Evolutionary conservation across 2,888 invertebrate genomes (phyloP).

Genomic region (Tanypteryx hageni): DNA sequence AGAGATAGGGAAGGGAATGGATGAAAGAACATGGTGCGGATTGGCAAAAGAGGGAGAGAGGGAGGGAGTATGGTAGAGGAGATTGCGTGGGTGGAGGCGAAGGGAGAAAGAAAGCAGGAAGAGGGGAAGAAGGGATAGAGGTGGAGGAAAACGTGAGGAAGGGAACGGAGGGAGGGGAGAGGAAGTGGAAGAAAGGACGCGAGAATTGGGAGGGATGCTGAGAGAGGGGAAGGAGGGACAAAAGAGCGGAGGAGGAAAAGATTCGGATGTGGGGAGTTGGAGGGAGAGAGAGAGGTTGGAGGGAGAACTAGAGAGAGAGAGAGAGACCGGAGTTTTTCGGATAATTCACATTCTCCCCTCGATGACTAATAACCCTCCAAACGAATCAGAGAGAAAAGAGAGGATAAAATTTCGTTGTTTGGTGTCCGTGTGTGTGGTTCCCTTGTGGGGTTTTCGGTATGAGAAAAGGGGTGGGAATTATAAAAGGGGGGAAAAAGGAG

Average conservation of each 20-base stretch:
- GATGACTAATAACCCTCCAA: constrained; percentile 62
- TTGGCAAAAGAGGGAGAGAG: background rate
- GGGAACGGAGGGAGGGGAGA: background rate
- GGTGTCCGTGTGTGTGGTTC: constrained; percentile 42
- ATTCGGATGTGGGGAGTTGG: background rate
- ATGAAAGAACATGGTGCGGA: background rate
- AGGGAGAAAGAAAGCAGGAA: background rate
- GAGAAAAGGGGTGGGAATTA: constrained; percentile 15
- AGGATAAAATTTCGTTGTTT: constrained; percentile 38
- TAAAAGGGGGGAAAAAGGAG: background rate
- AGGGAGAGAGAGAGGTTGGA: background rate
- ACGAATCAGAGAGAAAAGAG: constrained; percentile 52
- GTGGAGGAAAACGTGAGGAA: background rate
- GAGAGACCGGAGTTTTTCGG: constrained; percentile 30
- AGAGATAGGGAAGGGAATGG: constrained; percentile 24
- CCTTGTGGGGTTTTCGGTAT: constrained; percentile 16
- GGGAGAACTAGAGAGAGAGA: background rate
- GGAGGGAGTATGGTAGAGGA: background rate
- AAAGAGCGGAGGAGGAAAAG: background rate
- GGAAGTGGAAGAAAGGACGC: constrained; percentile 28
- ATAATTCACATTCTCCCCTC: constrained; percentile 61
- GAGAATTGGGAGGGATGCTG: background rate
- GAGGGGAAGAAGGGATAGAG: background rate
- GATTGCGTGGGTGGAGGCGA: background rate
- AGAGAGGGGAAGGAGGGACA: background rate